Evolutionary conservation across 2,113 vertebrate genomes (phyloP).

Genomic region (Tragelaphus scriptus): DNA sequence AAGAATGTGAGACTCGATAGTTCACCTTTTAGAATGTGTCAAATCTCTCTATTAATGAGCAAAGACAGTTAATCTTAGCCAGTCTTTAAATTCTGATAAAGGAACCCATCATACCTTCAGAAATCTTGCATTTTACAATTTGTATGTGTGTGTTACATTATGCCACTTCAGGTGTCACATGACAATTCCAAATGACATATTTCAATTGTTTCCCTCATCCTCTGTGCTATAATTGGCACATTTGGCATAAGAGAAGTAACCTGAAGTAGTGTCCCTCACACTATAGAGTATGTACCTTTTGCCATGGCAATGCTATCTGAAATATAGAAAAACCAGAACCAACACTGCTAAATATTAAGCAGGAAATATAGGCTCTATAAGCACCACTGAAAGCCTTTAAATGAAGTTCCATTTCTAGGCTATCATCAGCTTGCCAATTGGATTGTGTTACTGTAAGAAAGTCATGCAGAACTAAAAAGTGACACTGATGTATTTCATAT

Average conservation of each 20-base stretch:
- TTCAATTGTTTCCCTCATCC: not conserved
- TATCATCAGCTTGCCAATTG: not conserved
- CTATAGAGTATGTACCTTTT: not conserved
- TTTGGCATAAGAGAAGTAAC: not conserved
- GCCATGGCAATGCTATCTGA: not conserved
- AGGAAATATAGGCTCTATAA: not conserved
- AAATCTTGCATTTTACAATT: not conserved
- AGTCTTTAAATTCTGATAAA: not conserved
- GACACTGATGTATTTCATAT: not conserved
- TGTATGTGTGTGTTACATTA: not conserved
- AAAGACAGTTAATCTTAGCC: not conserved
- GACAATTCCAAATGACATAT: not conserved
- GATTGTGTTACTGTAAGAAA: not conserved
- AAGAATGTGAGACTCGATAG: not conserved
- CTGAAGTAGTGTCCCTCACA: not conserved
- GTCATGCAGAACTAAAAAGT: not conserved
- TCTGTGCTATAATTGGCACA: not conserved
- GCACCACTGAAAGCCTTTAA: not conserved
- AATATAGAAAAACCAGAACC: not conserved
- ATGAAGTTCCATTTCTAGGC: not conserved
- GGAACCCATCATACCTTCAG: not conserved
- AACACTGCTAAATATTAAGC: not conserved
- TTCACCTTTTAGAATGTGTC: not conserved
- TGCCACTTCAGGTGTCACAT: not conserved
- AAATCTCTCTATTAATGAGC: not conserved